Evolutionary conservation across 1,140 invertebrate species (phyloP).

Genomic region (Drosophila kikkawai): DNA sequence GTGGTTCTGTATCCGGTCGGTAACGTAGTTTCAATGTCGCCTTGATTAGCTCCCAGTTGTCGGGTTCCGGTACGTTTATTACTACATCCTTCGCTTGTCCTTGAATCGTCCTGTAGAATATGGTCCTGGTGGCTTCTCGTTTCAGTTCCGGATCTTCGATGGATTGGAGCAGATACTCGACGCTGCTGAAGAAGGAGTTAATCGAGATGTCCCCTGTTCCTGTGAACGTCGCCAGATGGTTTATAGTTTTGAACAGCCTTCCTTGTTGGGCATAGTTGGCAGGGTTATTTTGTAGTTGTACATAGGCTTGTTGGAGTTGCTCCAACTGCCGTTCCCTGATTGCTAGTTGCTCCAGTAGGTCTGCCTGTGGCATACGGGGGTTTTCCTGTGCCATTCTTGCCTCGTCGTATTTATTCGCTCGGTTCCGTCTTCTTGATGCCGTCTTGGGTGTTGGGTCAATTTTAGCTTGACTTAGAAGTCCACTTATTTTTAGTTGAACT

Average conservation of each 20-base stretch:
- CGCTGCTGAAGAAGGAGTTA: constrained; percentile 4
- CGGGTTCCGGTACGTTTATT: constrained; percentile 17
- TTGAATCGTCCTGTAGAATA: constrained; percentile 14
- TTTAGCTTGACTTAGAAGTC: no score
- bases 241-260: constrained; percentile 5
- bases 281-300: not conserved
- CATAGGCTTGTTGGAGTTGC: constrained; percentile 2
- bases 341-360: no score
- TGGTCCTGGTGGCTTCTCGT: constrained; percentile 15
- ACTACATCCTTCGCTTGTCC: constrained; percentile 26
- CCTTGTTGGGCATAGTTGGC: not conserved
- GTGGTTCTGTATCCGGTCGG: not conserved
- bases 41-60: constrained; percentile 21
- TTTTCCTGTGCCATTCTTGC: no score
- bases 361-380: no score
- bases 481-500: no score
- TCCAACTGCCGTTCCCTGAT: not conserved
- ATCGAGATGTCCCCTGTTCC: constrained; percentile 13
- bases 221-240: constrained; percentile 1
- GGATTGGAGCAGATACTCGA: not conserved
- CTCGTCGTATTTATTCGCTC: no score
- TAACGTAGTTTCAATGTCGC: not conserved
- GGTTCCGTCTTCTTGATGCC: no score
- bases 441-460: no score
- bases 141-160: constrained; percentile 7